Evolutionary conservation across 2,113 vertebrate species (phyloP).

Genomic region (Psophia crepitans): DNA sequence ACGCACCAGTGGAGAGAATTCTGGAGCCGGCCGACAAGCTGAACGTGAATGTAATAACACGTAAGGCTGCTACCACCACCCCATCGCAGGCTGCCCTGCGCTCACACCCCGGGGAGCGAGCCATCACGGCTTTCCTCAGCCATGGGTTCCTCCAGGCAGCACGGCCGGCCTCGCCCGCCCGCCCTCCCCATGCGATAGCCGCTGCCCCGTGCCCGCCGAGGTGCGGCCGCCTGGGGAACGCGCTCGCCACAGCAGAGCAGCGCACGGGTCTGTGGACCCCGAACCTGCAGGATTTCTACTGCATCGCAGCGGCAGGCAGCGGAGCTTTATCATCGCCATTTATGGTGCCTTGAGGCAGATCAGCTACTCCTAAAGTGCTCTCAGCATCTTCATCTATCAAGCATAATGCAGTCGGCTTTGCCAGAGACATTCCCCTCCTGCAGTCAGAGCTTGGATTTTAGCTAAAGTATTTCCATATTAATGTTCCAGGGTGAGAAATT

Average conservation of each 20-base stretch:
- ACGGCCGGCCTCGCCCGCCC: rapidly evolving
- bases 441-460: background rate
- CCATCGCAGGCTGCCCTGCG: background rate
- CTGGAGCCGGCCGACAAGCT: rapidly evolving
- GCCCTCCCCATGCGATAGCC: rapidly evolving
- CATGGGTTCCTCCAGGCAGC: background rate
- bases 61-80: rapidly evolving
- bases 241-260: background rate
- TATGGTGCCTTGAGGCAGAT: background rate
- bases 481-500: background rate
- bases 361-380: background rate
- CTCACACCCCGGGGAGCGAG: rapidly evolving
- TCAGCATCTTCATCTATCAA: background rate
- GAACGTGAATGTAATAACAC: rapidly evolving
- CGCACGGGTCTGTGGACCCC: background rate
- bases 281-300: background rate
- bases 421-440: background rate
- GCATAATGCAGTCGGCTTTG: background rate
- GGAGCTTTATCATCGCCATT: background rate
- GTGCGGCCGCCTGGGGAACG: background rate
- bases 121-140: rapidly evolving
- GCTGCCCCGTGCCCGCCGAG: background rate
- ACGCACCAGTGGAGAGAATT: rapidly evolving
- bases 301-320: background rate
- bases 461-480: background rate